A percentile compares a stretch with the other conserved stretches of the same genome.
phyloP scores from a whole-genome alignment of 2,888 invertebrate species.

The Camptogramma bilineatum region DNA sequence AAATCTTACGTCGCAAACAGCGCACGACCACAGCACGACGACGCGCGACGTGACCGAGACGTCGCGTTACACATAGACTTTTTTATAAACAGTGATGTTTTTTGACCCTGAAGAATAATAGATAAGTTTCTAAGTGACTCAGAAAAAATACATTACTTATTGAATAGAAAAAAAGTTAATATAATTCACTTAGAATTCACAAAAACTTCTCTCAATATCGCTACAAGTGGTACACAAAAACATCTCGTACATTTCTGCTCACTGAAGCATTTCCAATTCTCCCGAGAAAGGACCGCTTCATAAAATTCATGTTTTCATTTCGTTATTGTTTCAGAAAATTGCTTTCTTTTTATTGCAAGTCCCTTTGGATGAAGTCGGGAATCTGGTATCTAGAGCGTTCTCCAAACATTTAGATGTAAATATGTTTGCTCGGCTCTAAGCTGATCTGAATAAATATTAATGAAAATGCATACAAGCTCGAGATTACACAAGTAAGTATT shows the following conservation, averaged over 20 bases:
- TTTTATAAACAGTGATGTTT: neutral
- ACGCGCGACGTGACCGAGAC: too few relatives aligned
- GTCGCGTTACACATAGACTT: neutral
- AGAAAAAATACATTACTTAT: neutral
- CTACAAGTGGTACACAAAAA: constrained; percentile 14
- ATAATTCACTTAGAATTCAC: constrained; percentile 13
- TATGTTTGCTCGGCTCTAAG: constrained; percentile 1
- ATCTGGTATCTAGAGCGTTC: constrained; percentile 22
- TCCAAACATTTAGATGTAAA: constrained; percentile 33
- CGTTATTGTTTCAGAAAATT: constrained; percentile 43
- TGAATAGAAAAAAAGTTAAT: constrained; percentile 3
- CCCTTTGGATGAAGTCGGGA: constrained; percentile 28
- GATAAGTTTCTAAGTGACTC: neutral
- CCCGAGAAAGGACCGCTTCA: constrained; percentile 30
- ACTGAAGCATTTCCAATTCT: constrained; percentile 36
- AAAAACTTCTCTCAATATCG: constrained; percentile 14
- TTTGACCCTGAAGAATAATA: neutral
- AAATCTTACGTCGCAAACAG: too few relatives aligned
- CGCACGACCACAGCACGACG: too few relatives aligned
- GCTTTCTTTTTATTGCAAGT: constrained; percentile 38
- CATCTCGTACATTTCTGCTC: constrained; percentile 23
- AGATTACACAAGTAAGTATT: too few relatives aligned
- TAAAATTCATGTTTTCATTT: constrained; percentile 43
- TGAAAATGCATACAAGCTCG: too few relatives aligned
- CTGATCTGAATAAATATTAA: too few relatives aligned